Base-by-base conservation (phyloP, 2,888 invertebrate genomes). In the Melanchra persicariae region DNA sequence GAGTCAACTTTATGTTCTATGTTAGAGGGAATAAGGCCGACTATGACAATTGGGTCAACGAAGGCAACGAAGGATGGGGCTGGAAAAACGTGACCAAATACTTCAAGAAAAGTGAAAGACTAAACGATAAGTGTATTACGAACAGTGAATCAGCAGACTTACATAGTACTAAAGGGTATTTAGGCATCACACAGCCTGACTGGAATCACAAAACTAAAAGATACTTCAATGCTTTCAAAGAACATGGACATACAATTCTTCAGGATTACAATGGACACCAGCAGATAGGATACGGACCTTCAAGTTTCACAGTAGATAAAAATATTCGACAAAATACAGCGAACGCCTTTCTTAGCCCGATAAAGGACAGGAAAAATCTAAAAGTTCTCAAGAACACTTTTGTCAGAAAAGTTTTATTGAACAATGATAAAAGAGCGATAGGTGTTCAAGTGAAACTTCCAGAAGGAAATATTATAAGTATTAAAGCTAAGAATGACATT, bases 1-100 rank as follows among this genome's bases (percentile, higher is more conserved):
- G 96, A 0, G 92, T 97, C 9, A 98, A 98, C 87, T 97, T 96
- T 57, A 97, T 97, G 97, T 87, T 97, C 8, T 97, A 97, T 84
- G 91, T 97, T 0, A 93, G 97, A 80, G 98, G 98, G 0, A 97
- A 97, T 87, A 95, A 96, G 26, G 91, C 89, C 9, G 97, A 98
- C 86, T 98, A 96, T 86, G 89, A 96, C 2, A 90, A 94, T 0
- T 98, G 98, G 98, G 97, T 96, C 0, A 92, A 92, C 12, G 85
- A 96, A 62, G 98, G 97, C 0, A 97, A 97, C 87, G 85, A 92
- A 0, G 91, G 90, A 0, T 93, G 93, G 93, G 82, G 87, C 49
- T 92, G 89, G 90, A 71, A 88, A 1, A 87, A 88, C 4, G 88
- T 91, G 4, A 79, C 81, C 1, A 64, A 84, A n/a, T 93, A 93